These are phyloP conservation scores for Ormyrus pomaceus DNA, from an alignment of 2,888 invertebrate genomes.

Conservation along the genomic window DNA sequence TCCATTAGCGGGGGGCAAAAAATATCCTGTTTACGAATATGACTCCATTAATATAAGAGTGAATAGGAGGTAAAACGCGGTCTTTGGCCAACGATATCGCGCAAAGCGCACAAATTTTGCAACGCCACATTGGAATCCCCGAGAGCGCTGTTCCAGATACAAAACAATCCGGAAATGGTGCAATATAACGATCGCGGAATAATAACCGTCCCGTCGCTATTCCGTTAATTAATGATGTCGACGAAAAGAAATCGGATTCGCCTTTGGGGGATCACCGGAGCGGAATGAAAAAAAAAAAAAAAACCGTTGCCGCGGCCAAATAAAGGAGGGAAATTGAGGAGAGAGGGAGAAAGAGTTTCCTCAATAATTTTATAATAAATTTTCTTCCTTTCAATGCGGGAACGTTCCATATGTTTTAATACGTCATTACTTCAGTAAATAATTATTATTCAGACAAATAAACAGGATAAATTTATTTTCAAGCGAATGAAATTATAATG, in stretches of 20 bases:
- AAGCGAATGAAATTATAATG: too few relatives aligned
- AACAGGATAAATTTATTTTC: too few relatives aligned
- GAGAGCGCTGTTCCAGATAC: constrained; percentile 1
- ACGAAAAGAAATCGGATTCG: constrained; percentile 10
- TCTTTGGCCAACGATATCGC: background rate
- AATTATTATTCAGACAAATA: too few relatives aligned
- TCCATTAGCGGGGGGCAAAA: background rate
- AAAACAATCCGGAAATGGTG: constrained; percentile 17
- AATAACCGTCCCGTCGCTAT: constrained; percentile 3
- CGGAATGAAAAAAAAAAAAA: constrained; percentile 14
- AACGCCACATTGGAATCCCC: background rate
- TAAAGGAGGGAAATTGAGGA: too few relatives aligned
- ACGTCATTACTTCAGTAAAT: too few relatives aligned
- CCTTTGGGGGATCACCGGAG: constrained; percentile 3
- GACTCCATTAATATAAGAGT: background rate
- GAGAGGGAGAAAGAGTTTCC: too few relatives aligned
- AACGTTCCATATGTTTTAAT: too few relatives aligned
- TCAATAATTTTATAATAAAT: too few relatives aligned
- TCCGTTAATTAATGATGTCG: constrained; percentile 18
- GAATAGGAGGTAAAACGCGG: background rate
- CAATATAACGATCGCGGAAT: constrained; percentile 10
- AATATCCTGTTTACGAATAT: constrained; percentile 6
- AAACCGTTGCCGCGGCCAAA: background rate
- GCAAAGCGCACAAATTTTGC: background rate
- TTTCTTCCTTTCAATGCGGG: too few relatives aligned